Evolutionary conservation across 2,888 invertebrate genomes (phyloP).

Genomic region (Pyrrhia umbra): DNA sequence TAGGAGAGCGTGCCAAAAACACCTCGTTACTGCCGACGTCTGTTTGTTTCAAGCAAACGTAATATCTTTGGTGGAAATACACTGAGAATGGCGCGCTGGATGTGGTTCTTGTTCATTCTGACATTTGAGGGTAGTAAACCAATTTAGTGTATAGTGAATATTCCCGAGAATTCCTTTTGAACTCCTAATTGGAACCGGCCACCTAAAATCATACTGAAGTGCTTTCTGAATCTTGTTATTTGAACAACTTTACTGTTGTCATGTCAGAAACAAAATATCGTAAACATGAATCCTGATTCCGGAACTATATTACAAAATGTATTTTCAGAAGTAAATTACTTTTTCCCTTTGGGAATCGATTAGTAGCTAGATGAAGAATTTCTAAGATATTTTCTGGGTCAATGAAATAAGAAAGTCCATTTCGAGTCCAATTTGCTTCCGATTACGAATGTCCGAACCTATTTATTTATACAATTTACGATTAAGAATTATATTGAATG

Average conservation of each 20-base stretch:
- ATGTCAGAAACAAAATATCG: neutral
- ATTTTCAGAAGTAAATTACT: neutral
- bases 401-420: neutral
- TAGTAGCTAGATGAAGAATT: neutral
- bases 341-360: neutral
- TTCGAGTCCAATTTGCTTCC: neutral
- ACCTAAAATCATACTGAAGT: neutral
- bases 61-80: constrained; percentile 50
- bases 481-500: too few species aligned
- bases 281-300: neutral
- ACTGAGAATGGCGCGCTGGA: constrained; percentile 8
- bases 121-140: constrained; percentile 3
- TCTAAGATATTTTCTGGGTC: neutral
- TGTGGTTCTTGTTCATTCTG: constrained; percentile 34
- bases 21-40: constrained; percentile 17
- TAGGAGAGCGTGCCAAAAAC: constrained; percentile 51
- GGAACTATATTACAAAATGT: neutral
- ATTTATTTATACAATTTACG: too few species aligned
- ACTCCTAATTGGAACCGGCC: neutral
- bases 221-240: neutral
- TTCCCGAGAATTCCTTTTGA: constrained; percentile 18
- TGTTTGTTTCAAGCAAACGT: constrained; percentile 32
- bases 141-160: constrained; percentile 4
- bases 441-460: too few species aligned
- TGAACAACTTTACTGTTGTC: neutral